Conservation (phyloP, 2,888 invertebrate species). For the Vesta saturnalis region DNA sequence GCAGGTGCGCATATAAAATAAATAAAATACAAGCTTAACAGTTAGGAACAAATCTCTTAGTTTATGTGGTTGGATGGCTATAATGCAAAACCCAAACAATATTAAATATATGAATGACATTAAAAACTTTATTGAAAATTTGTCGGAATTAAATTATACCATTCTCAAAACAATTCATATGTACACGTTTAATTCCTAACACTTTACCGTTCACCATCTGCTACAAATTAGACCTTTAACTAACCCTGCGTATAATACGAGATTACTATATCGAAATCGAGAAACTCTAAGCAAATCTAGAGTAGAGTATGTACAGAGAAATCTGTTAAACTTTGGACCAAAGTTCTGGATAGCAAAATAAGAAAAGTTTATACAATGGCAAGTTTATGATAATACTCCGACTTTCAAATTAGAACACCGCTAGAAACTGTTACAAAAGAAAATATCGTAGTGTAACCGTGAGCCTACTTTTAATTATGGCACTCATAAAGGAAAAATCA, state of each 20-base stretch:
- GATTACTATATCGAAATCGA: not conserved
- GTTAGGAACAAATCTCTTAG: no score
- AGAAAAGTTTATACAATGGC: not conserved
- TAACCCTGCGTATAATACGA: not conserved
- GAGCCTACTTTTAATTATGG: no score
- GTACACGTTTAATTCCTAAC: not conserved
- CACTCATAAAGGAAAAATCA: no score
- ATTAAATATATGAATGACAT: no score
- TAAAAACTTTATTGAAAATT: not conserved
- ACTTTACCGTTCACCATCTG: not conserved
- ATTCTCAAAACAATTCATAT: not conserved
- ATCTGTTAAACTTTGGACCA: not conserved
- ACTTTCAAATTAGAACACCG: not conserved
- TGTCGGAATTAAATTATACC: not conserved
- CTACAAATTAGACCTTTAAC: not conserved
- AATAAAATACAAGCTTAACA: no score
- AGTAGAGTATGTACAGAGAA: not conserved
- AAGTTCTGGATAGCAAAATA: not conserved
- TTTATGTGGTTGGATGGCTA: no score
- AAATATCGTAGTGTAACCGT: no score
- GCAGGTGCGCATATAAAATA: no score
- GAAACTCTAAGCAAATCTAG: not conserved
- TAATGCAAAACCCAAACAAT: no score
- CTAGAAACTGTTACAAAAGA: not conserved
- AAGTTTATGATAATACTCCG: not conserved